Base-by-base conservation (phyloP, 2,113 vertebrate genomes). In the Ptilorrhoa leucosticta region DNA sequence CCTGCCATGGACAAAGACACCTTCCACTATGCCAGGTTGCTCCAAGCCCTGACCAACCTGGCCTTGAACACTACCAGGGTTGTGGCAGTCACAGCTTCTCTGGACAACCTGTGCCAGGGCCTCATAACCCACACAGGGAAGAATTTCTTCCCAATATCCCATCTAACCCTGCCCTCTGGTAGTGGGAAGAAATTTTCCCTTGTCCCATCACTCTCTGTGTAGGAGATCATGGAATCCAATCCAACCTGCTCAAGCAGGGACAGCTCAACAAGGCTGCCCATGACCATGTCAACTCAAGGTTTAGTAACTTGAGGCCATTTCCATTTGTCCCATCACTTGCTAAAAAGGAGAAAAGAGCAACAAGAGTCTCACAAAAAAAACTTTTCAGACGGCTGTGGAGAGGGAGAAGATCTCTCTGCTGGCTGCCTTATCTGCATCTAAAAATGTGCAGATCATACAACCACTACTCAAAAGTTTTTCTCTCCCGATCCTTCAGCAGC, bases 361-460 rank as follows among this genome's bases (percentile, higher is more conserved):
- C 2, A 64, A 15, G 0, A n/a, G 3, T 42, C 37, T 28, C 2
- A 0, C 9, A 30, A n/a, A 44, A n/a, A 9, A 22, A 2, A 3
- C 18, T 7, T 42, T 28, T 14, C 15, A 64, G 15, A 64, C 5
- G 53, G 24, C 31, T 18, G 31, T 13, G n/a, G 19, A 44, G 27
- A 22, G 11, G 11, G 37, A 78, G 8, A 51, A 0, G 0, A n/a
- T 23, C 14, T 53, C 24, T 64, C 24, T 6, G n/a, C n/a, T 42
- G 60, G 19, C 24, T 35, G 19, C 26, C 20, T 37, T 30, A 15
- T 30, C 33, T 30, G 37, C 31, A 42, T 23, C 31, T 23, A 35
- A 53, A 79, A 54, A 9, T 18, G 31, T 5, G 3, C 24, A 65
- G 15, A 15, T 19, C 39, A 28, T 35, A 30, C 28, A 44, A 28